Base-by-base conservation (phyloP, 2,888 invertebrate genomes). In the Cyclophora punctaria region DNA sequence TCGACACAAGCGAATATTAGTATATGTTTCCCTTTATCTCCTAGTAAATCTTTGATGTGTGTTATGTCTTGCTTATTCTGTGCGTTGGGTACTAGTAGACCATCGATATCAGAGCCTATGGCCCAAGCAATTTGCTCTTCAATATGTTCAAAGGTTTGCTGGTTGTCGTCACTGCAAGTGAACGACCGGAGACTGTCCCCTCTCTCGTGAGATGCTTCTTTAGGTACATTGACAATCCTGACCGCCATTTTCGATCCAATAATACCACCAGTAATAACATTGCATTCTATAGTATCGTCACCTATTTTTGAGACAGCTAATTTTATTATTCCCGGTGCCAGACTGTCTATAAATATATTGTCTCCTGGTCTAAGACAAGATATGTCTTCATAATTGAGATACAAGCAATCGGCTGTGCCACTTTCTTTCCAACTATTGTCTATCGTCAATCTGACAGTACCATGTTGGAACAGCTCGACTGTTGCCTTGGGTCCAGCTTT, bases 131-230 rank as follows among this genome's bases (percentile, higher is more conserved):
- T 75, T 65, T 87, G 88, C 50, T 80, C 76, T 56, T 87, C 82
- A 68, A 84, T 91, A 69, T 93, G 92, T 62, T 92, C 91, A 69
- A 95, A 91, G 5, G 94, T 94, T 75, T 94, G 92, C 59, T 75
- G 66, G 3, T 69, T 64, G 35, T 92, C 92, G 74, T 96, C 96
- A 62, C 71, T 69, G 58, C 73, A 63, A 5, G 70, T 63, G 34
- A 80, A 6, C 2, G 90, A 80, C 52, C 89, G 83, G 47, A 70
- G 58, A 52, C 83, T 84, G 56, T 90, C 90, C n/a, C 78, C 73
- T 48, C 77, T 78, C 41, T 84, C 69, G 40, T 65, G 66, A 2
- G 80, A 76, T 4, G 84, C 58, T 48, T 90, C 89, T 5, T 83
- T 67, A 1, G 90, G 89, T 33, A 85, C 74, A 58, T 90, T 89